These are phyloP conservation scores for Matsumyia berberina DNA, from an alignment of 2,888 invertebrate genomes.

Conservation along the genomic window DNA sequence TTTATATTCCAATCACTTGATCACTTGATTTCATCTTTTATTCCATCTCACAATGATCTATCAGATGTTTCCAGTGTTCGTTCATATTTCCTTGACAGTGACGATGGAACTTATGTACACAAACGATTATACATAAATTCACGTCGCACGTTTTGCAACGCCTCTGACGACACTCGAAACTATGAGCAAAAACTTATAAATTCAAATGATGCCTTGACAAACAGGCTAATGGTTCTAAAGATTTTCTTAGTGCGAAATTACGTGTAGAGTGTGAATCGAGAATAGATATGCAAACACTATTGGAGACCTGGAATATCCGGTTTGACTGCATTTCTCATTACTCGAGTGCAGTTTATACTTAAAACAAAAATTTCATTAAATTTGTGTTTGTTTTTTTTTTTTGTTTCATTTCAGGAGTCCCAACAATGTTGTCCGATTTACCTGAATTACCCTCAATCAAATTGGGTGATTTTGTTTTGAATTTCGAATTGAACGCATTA, in stretches of 20 bases:
- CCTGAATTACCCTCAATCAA: slow-evolving; percentile 88
- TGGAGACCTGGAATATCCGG: background rate
- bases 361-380: background rate
- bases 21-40: background rate
- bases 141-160: slow-evolving; percentile 10
- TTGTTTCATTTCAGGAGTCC: slow-evolving; percentile 86
- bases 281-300: background rate
- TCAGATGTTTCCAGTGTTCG: background rate
- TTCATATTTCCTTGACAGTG: background rate
- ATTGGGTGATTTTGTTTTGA: slow-evolving; percentile 86
- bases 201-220: background rate
- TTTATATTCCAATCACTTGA: slow-evolving; percentile 5
- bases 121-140: slow-evolving; percentile 25
- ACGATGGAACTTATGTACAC: background rate
- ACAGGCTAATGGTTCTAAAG: background rate
- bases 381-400: slow-evolving; percentile 5
- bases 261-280: background rate
- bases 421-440: slow-evolving; percentile 90
- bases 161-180: slow-evolving; percentile 15
- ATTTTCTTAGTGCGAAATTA: background rate
- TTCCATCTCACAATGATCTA: slow-evolving; percentile 7
- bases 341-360: slow-evolving; percentile 2
- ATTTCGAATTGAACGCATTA: slow-evolving; percentile 89
- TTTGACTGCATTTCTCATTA: slow-evolving; percentile 7
- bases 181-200: background rate